Evolutionary conservation across 2,888 invertebrate genomes (phyloP).

Genomic region (Microctonus hyperodae): DNA sequence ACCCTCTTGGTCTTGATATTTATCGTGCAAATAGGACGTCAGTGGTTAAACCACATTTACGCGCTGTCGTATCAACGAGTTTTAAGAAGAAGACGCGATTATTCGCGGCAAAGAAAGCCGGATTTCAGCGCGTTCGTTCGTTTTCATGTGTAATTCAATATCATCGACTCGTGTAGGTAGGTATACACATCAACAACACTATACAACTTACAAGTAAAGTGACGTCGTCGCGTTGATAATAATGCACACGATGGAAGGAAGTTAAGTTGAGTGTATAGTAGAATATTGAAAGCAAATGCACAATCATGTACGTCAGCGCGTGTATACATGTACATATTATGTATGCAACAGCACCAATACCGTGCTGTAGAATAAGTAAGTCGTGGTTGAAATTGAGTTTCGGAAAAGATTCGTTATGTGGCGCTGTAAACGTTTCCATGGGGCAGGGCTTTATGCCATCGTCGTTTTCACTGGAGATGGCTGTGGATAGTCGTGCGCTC

Average conservation of each 20-base stretch:
- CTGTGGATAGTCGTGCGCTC: conserved; percentile 17
- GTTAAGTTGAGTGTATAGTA: conserved; percentile 49
- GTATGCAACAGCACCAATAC: too few relatives aligned
- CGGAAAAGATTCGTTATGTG: conserved; percentile 1
- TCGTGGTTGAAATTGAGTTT: neutral
- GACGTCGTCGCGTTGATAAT: too few relatives aligned
- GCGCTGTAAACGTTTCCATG: conserved; percentile 10
- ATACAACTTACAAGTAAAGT: too few relatives aligned
- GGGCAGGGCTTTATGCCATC: conserved; percentile 4
- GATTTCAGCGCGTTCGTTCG: conserved; percentile 4
- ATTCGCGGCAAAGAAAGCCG: neutral
- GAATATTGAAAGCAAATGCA: neutral
- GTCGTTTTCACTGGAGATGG: conserved; percentile 7
- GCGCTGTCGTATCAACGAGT: neutral
- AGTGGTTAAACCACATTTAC: conserved; percentile 9
- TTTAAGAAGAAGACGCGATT: neutral
- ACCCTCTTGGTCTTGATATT: neutral
- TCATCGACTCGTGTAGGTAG: neutral
- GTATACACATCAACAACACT: neutral
- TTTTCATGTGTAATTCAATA: neutral
- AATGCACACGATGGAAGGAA: too few relatives aligned
- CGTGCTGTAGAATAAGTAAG: neutral
- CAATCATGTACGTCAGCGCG: neutral
- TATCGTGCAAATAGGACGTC: neutral
- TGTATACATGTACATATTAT: neutral